These are phyloP conservation scores for Cheirogaleus medius DNA, from an alignment of 2,113 vertebrate genomes.

Conservation along the genomic window DNA sequence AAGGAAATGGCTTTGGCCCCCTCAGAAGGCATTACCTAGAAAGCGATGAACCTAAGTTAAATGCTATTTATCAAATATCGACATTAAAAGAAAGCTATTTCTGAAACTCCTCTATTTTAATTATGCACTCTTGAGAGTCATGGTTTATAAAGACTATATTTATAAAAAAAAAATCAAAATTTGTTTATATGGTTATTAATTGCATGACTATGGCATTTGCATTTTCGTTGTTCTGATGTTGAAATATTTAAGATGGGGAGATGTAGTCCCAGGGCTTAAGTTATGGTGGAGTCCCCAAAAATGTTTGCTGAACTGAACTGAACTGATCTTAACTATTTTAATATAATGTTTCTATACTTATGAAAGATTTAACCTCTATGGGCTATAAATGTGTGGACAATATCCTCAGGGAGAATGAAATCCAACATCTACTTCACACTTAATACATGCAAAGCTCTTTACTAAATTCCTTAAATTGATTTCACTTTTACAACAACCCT, in stretches of 20 bases:
- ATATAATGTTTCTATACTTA: neutral
- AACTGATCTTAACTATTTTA: neutral
- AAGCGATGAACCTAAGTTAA: conserved; percentile 34
- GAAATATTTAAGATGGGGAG: neutral
- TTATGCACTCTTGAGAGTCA: neutral
- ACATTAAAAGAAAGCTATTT: neutral
- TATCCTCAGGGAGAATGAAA: neutral
- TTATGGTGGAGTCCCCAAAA: neutral
- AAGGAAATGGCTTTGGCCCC: neutral
- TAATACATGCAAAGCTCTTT: neutral
- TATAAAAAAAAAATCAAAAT: neutral
- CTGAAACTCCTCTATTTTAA: neutral
- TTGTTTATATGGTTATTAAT: neutral
- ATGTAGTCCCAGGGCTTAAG: neutral
- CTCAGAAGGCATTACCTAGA: neutral
- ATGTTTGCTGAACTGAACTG: neutral
- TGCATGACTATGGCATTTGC: neutral
- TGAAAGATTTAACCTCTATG: neutral
- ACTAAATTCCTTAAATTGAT: neutral
- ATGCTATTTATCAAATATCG: neutral
- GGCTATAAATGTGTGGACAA: neutral
- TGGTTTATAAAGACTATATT: neutral
- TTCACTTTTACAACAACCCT: neutral
- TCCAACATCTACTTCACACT: neutral
- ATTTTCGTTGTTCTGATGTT: neutral